These are phyloP conservation scores for Pecten maximus DNA, from an alignment of 2,888 invertebrate species.

Conservation along the genomic window DNA sequence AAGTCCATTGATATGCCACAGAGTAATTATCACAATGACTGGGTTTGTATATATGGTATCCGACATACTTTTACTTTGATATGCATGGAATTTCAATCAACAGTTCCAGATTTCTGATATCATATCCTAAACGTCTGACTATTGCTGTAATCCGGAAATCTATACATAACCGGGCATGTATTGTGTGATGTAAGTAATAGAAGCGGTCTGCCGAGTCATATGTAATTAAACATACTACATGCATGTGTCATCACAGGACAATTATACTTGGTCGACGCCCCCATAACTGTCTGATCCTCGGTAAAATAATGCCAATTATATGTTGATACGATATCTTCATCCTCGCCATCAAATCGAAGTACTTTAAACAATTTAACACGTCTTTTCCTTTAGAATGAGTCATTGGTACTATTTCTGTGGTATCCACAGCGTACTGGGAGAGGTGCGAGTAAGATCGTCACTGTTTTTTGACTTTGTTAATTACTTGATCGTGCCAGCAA, in stretches of 20 bases:
- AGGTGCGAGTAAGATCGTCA: too few relatives aligned
- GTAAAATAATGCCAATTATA: neutral
- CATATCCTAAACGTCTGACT: neutral
- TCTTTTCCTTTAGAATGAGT: too few relatives aligned
- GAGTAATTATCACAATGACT: neutral
- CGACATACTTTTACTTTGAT: neutral
- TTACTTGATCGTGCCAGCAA: too few relatives aligned
- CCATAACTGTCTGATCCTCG: neutral
- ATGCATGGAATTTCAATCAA: neutral
- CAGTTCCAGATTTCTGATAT: neutral
- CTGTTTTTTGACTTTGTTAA: too few relatives aligned
- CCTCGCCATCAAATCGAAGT: too few relatives aligned
- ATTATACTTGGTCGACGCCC: neutral
- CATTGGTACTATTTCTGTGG: too few relatives aligned
- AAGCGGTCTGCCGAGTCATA: neutral
- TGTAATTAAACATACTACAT: neutral
- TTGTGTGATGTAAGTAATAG: neutral
- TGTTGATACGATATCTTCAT: neutral
- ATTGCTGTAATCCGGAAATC: neutral
- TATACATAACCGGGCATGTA: neutral
- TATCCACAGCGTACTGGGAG: too few relatives aligned
- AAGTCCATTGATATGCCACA: neutral
- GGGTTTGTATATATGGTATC: neutral
- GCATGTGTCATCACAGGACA: neutral
- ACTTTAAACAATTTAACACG: too few relatives aligned